These are phyloP conservation scores for Archips crataeganus DNA, from an alignment of 2,888 invertebrate genomes.

Conservation along the genomic window DNA sequence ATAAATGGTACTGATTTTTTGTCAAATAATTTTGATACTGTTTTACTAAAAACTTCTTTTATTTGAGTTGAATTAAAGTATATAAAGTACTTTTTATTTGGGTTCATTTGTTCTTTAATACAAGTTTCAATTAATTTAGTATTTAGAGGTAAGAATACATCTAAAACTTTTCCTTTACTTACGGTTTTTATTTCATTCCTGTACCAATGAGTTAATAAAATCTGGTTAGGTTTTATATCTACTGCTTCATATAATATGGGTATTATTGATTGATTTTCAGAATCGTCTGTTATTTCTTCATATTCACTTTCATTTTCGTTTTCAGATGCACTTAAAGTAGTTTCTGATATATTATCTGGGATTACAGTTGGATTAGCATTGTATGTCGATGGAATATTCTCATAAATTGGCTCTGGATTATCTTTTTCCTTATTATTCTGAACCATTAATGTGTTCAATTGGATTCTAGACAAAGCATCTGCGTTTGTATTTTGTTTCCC, in stretches of 20 bases:
- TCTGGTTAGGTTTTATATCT: slow-evolving; percentile 49
- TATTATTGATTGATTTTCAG: slow-evolving; percentile 28
- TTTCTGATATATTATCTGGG: background rate
- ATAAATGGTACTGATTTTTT: slow-evolving; percentile 25
- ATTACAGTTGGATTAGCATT: too few relatives aligned
- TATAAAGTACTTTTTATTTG: slow-evolving; percentile 40
- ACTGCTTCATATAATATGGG: slow-evolving; percentile 52
- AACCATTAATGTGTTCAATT: too few relatives aligned
- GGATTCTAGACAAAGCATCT: too few relatives aligned
- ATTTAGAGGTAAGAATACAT: background rate
- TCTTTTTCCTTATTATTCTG: too few relatives aligned
- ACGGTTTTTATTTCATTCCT: background rate
- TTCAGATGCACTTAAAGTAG: too few relatives aligned
- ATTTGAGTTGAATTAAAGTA: slow-evolving; percentile 46
- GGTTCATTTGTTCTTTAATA: slow-evolving; percentile 40
- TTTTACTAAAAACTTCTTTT: slow-evolving; percentile 27
- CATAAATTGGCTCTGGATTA: too few relatives aligned
- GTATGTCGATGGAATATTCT: too few relatives aligned
- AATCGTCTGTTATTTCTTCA: too few relatives aligned
- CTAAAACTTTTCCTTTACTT: background rate
- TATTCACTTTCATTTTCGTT: too few relatives aligned
- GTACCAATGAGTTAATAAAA: background rate
- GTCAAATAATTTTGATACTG: slow-evolving; percentile 43
- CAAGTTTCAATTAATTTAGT: slow-evolving; percentile 41
- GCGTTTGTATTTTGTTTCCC: too few relatives aligned